Conservation (phyloP, 2,113 vertebrate genomes). For the Antechinus flavipes region DNA sequence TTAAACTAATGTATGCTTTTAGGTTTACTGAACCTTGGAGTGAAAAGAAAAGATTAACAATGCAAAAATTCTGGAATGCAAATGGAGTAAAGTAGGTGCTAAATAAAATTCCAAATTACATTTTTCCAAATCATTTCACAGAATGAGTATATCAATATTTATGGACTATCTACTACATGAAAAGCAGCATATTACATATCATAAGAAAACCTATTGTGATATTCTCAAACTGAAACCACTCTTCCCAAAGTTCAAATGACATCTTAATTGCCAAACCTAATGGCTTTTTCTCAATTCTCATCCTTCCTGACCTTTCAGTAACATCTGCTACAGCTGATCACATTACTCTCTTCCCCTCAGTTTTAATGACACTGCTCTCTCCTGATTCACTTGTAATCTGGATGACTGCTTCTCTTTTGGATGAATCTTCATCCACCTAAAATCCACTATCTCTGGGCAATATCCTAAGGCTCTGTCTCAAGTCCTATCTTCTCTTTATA, state of each 20-base stretch:
- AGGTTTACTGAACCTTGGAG: background rate
- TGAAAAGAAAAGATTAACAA: background rate
- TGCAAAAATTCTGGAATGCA: background rate
- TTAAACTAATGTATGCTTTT: background rate
- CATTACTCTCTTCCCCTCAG: background rate
- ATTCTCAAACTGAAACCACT: background rate
- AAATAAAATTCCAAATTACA: background rate
- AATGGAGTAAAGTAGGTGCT: background rate
- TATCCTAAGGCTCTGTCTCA: background rate
- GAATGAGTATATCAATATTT: background rate
- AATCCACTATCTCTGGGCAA: background rate
- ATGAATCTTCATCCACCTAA: background rate
- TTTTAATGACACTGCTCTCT: background rate
- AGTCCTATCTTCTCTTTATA: background rate
- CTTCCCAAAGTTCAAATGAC: background rate
- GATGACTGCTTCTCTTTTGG: background rate
- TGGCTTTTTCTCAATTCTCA: background rate
- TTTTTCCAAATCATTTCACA: background rate
- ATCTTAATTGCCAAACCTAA: background rate
- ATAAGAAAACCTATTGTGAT: background rate
- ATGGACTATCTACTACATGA: background rate
- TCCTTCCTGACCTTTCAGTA: background rate
- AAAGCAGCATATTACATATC: background rate
- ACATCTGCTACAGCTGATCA: background rate
- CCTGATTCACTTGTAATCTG: background rate